Percentiles rank a stretch among this genome's conserved stretches.
phyloP scores from a whole-genome alignment of 2,888 invertebrate genomes.

The Blera fallax region DNA sequence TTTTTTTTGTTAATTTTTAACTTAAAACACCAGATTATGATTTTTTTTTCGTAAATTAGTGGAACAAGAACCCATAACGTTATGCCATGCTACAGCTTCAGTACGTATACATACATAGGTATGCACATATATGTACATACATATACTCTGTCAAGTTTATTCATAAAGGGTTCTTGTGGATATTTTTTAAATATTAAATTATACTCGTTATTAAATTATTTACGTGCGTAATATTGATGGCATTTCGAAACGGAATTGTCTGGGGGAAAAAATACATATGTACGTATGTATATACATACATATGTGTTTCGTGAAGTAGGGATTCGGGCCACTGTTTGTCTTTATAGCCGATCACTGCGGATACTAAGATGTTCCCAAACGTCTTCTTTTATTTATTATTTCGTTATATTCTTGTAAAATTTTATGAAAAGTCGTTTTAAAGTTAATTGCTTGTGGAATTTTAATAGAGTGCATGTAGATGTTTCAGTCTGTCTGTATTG shows the following conservation, averaged over 20 bases:
- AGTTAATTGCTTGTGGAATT: neutral
- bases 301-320: neutral
- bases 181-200: constrained; percentile 1
- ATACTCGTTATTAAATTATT: neutral
- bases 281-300: no score
- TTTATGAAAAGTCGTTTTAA: neutral
- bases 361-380: neutral
- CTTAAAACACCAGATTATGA: constrained; percentile 11
- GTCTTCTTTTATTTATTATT: neutral
- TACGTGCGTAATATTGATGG: neutral
- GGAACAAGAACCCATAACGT: constrained; percentile 3
- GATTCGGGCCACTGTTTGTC: neutral
- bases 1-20: constrained; percentile 1
- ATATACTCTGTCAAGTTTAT: neutral
- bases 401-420: neutral
- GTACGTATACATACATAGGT: neutral
- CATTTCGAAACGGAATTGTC: neutral
- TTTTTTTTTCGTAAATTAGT: constrained; percentile 18
- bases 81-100: neutral
- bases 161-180: neutral
- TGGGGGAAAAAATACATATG: neutral
- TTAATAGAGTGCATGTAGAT: neutral
- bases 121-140: neutral
- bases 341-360: neutral
- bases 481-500: neutral